Conservation (phyloP, 2,888 invertebrate species). For the Diloba caeruleocephala region DNA sequence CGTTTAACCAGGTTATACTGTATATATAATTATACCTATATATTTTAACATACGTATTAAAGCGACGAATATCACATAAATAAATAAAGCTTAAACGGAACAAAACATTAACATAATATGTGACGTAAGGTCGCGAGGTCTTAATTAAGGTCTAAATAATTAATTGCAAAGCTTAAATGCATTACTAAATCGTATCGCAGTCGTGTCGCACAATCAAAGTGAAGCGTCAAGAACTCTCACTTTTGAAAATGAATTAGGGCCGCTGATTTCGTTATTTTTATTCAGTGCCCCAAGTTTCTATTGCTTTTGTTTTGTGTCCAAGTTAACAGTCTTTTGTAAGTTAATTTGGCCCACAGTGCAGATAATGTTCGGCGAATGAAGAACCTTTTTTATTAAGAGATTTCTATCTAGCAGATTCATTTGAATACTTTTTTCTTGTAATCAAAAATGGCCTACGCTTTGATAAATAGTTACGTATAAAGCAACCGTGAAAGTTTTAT, state of each 20-base stretch:
- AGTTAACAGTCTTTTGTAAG: constrained; percentile 67
- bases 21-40: no score
- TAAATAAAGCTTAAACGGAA: no score
- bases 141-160: no score
- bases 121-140: no score
- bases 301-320: constrained; percentile 76
- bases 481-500: constrained; percentile 48
- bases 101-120: no score
- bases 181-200: constrained; percentile 31
- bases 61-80: no score
- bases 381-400: constrained; percentile 70
- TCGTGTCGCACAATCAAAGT: constrained; percentile 40
- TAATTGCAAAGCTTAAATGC: not conserved
- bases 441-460: constrained; percentile 63
- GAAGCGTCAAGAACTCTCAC: constrained; percentile 59
- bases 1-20: no score
- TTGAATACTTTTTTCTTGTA: constrained; percentile 77
- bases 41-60: no score
- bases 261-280: constrained; percentile 81
- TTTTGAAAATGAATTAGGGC: constrained; percentile 77
- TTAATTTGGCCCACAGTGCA: constrained; percentile 61
- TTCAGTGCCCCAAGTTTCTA: constrained; percentile 82
- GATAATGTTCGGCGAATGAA: constrained; percentile 72
- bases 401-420: constrained; percentile 82
- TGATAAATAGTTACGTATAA: constrained; percentile 55